A percentile compares a stretch with the other conserved stretches of the same genome.
Evolutionary conservation across 2,113 vertebrate species (phyloP).

Genomic region (Microtus pennsylvanicus): DNA sequence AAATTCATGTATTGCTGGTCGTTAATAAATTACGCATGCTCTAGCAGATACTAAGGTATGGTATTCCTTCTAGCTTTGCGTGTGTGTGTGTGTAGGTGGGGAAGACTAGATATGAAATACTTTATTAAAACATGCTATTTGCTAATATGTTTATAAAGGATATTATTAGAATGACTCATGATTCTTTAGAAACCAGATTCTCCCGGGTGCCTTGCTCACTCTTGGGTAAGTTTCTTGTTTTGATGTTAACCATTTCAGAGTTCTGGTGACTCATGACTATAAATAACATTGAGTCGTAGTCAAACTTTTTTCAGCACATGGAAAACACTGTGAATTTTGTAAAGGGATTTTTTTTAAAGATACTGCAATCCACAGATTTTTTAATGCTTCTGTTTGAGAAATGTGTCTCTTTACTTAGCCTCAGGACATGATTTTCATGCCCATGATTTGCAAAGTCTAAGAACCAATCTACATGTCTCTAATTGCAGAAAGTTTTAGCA

Average conservation of each 20-base stretch:
- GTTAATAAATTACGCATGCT: constrained; percentile 10
- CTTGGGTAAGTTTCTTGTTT: constrained; percentile 40
- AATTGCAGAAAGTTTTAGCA: background rate
- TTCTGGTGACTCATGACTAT: constrained; percentile 64
- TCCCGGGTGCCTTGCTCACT: constrained; percentile 43
- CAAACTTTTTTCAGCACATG: constrained; percentile 39
- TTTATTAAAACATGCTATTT: constrained; percentile 52
- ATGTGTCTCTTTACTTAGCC: background rate
- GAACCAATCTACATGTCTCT: background rate
- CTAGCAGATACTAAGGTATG: constrained; percentile 41
- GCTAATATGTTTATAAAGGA: constrained; percentile 66
- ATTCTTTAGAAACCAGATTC: constrained; percentile 72
- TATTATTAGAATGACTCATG: constrained; percentile 64
- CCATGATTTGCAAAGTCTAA: background rate
- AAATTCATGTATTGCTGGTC: background rate
- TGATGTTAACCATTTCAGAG: constrained; percentile 64
- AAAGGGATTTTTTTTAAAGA: background rate
- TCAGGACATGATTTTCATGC: background rate
- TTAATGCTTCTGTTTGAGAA: constrained; percentile 16
- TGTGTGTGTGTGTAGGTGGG: background rate
- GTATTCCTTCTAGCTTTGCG: background rate
- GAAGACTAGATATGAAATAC: background rate
- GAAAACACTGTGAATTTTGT: background rate
- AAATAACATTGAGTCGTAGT: constrained; percentile 58
- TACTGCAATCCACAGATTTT: background rate